Base-by-base conservation (phyloP, 2,888 invertebrate species). In the Venustoraphidia nigricollis region DNA sequence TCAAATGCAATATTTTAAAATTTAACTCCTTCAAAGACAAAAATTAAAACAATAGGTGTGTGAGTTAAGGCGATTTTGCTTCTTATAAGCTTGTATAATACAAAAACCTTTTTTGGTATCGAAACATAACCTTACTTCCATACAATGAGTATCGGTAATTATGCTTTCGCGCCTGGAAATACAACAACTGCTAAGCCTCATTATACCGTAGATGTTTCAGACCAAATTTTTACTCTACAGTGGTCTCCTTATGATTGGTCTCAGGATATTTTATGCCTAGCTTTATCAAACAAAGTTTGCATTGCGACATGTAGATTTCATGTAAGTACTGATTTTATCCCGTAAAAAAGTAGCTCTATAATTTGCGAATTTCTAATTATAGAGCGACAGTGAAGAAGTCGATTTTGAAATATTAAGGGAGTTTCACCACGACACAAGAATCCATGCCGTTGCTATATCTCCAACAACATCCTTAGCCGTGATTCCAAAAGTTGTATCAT, bases 211-310 rank as follows among this genome's bases (percentile, higher is more conserved):
- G 63, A 67, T 53, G 69, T 79, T 47, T 58, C 67, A 44, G 73
- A 75, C 14, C 70, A 73, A 60, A 72, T 80, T 41, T 65, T 70
- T 41, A 67, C 66, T 50, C 72, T 78, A 27, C 74, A 76, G 58
- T 72, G 79, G 51, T 81, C 80, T 11, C 71, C 73, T 2, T 79
- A 70, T 55, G 77, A 79, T 59, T 78, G 77, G 71, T 80, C 79
- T 2, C 76, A 76, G 55, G 75, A 79, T 61, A 62, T 80, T 42
- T 63, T 80, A 50, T 71, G 79, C 45, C 67, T 80, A 41, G 79
- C 75, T 1, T 69, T 77, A 45, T 62, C 69, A 40, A 71, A 73
- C 39, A 73, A 74, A 60, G 68, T 81, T 35, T 60, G 76, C 10
- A 61, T 81, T 13, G 75, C 72, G 6, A 64, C 72, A 43, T 57